Percentiles rank a stretch among this genome's conserved stretches.
phyloP scores from a whole-genome alignment of 2,113 vertebrate genomes.

The Hippocampus abdominalis region DNA sequence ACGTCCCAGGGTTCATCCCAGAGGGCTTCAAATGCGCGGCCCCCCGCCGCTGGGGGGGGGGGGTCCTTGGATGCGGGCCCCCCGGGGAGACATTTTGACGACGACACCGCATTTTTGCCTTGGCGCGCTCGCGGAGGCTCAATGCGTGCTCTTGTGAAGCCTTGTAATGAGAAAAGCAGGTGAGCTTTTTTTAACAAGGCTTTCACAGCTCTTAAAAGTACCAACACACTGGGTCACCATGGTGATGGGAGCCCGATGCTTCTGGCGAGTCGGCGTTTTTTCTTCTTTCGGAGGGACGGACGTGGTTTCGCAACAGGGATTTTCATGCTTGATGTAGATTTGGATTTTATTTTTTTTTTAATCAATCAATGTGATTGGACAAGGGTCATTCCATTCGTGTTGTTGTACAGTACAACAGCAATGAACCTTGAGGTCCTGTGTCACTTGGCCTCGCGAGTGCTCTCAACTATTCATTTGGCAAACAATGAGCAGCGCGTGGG shows the following conservation, averaged over 20 bases:
- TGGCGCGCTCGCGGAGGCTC: constrained; percentile 35
- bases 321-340: not conserved
- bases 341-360: not conserved
- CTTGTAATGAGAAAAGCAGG: constrained; percentile 64
- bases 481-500: too few relatives aligned
- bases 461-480: too few relatives aligned
- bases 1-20: constrained; percentile 44
- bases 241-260: constrained; percentile 16
- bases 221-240: constrained; percentile 42
- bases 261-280: constrained; percentile 24
- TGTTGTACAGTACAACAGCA: too few relatives aligned
- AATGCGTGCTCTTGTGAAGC: constrained; percentile 40
- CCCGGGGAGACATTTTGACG: constrained; percentile 47
- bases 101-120: constrained; percentile 47
- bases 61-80: constrained; percentile 22
- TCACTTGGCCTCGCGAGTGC: too few relatives aligned
- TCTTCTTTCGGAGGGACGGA: not conserved
- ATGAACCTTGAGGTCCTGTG: too few relatives aligned
- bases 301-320: not conserved
- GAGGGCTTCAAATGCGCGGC: constrained; percentile 38
- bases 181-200: constrained; percentile 56
- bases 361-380: too few relatives aligned
- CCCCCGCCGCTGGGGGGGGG: constrained; percentile 25
- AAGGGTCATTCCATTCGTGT: too few relatives aligned
- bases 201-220: constrained; percentile 59